A percentile compares a stretch with the other conserved stretches of the same genome.
phyloP scores from a whole-genome alignment of 2,797 vertebrate genomes.

The Acipenser transmontanus region DNA sequence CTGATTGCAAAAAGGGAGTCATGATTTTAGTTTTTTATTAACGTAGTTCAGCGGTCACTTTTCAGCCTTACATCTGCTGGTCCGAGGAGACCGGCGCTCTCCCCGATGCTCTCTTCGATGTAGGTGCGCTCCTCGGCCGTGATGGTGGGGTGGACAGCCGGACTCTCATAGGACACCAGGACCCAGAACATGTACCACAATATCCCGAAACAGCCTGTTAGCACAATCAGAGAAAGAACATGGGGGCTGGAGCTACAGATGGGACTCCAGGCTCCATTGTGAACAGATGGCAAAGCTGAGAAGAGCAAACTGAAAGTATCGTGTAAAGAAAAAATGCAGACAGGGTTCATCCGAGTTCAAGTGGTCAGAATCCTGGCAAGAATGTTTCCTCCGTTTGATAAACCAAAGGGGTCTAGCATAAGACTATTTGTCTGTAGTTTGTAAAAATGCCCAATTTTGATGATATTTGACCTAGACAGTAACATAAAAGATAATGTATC shows the following conservation, averaged over 20 bases:
- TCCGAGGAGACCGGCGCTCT: slow-evolving; percentile 81
- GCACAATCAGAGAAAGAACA: neutral
- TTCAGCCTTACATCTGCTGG: slow-evolving; percentile 75
- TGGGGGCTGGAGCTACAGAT: neutral
- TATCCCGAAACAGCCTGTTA: slow-evolving; percentile 81
- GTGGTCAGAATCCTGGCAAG: too few species aligned
- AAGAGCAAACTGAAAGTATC: neutral
- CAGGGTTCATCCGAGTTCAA: neutral
- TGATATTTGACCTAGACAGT: too few species aligned
- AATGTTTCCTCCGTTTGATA: too few species aligned
- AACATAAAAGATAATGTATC: too few species aligned
- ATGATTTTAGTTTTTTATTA: too few species aligned
- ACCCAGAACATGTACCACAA: slow-evolving; percentile 97
- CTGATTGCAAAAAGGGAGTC: neutral
- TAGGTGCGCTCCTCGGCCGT: slow-evolving; percentile 89
- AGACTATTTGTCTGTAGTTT: too few species aligned
- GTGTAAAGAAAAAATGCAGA: neutral
- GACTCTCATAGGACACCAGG: slow-evolving; percentile 92
- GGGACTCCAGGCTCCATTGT: too few species aligned
- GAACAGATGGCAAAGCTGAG: neutral
- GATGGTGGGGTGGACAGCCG: slow-evolving; percentile 87
- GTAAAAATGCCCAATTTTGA: too few species aligned
- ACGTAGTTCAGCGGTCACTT: too few species aligned
- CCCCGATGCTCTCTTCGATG: slow-evolving; percentile 96
- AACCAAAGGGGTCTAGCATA: too few species aligned